Percentiles rank a stretch among this genome's conserved stretches.
phyloP scores from a whole-genome alignment of 2,113 vertebrate genomes.

The Myrmecobius fasciatus region DNA sequence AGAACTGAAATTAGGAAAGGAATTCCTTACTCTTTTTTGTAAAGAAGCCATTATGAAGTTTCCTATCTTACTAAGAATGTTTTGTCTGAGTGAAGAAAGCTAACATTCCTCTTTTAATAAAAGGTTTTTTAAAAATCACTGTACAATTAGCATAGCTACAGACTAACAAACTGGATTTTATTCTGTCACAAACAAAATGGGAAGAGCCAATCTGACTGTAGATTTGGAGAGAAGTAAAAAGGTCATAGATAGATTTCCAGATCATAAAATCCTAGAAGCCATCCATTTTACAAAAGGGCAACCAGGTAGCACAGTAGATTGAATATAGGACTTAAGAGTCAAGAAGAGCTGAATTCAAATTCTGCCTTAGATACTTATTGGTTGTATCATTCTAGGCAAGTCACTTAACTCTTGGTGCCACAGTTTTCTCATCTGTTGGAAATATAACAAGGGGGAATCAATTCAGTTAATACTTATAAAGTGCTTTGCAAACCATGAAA shows the following conservation, averaged over 20 bases:
- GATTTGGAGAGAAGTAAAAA: constrained; percentile 58
- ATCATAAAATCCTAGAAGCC: constrained; percentile 36
- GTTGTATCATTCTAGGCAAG: not conserved
- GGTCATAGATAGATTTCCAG: not conserved
- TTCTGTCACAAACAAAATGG: constrained; percentile 11
- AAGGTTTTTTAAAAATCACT: not conserved
- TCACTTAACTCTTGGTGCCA: not conserved
- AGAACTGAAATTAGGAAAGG: constrained; percentile 27
- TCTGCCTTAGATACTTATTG: not conserved
- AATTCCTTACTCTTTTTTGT: not conserved
- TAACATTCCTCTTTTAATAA: not conserved
- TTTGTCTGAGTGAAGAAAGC: not conserved
- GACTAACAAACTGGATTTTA: constrained; percentile 45
- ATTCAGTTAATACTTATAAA: not conserved
- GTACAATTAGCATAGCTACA: not conserved
- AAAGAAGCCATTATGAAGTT: constrained; percentile 23
- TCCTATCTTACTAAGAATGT: constrained; percentile 41
- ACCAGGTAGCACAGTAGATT: not conserved
- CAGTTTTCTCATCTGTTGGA: not conserved
- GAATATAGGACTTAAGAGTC: not conserved
- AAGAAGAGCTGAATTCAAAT: not conserved
- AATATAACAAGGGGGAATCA: not conserved
- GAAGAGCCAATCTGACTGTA: not conserved
- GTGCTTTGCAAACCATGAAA: not conserved
- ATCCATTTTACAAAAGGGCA: not conserved